Conservation (phyloP, 2,888 invertebrate species). For the Eristalis intricaria region DNA sequence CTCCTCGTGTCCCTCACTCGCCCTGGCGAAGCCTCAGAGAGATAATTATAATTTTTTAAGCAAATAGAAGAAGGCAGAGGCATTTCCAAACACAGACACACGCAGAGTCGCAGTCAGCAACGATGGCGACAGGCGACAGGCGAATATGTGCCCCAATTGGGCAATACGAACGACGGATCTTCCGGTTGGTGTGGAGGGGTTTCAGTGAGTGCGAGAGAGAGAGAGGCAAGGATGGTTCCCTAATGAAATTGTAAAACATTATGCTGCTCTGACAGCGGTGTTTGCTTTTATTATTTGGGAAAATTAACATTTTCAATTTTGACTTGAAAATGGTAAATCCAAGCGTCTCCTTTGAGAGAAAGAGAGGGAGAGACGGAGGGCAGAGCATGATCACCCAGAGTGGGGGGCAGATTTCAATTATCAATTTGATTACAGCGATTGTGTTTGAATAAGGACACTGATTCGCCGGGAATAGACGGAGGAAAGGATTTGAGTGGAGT, state of each 20-base stretch:
- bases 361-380: background rate
- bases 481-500: background rate
- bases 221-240: conserved; percentile 44
- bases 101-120: background rate
- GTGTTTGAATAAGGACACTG: background rate
- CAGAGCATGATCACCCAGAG: background rate
- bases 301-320: conserved; percentile 70
- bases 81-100: conserved; percentile 28
- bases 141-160: conserved; percentile 44
- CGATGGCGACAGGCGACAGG: background rate
- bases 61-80: conserved; percentile 56
- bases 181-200: conserved; percentile 2
- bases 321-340: background rate
- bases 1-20: background rate
- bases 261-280: conserved; percentile 31
- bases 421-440: background rate
- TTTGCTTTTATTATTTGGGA: conserved; percentile 61
- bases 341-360: background rate
- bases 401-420: background rate
- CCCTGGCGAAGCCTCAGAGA: conserved; percentile 22
- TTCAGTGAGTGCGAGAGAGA: background rate
- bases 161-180: conserved; percentile 45
- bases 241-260: conserved; percentile 69
- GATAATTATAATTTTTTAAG: conserved; percentile 72
- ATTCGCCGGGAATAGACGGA: background rate